Base-by-base conservation (phyloP, 2,888 invertebrate species). In the Trilocha varians region DNA sequence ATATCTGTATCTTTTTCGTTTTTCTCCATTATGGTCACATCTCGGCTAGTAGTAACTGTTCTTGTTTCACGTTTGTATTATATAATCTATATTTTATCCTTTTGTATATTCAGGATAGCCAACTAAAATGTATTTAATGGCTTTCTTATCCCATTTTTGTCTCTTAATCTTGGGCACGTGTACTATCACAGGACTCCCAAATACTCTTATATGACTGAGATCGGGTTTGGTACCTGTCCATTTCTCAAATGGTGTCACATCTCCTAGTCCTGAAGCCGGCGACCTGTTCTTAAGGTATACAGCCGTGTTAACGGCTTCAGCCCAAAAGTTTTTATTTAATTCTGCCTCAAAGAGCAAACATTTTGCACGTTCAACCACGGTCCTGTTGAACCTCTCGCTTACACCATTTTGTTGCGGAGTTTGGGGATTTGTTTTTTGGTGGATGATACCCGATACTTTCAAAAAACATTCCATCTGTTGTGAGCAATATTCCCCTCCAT, bases 61-160 rank as follows among this genome's bases (percentile, higher is more conserved):
- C 15, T 32, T 13, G 25, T 39, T n/a, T 38, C 15, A n/a, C n/a
- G n/a, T n/a, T n/a, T 25, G 44, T 17, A 32, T 48, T 36, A 32
- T 16, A 38, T n/a, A 48, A 16, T 36, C 44, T 41, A 16, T n/a
- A n/a, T n/a, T n/a, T n/a, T 43, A 48, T 5, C 47, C 45, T 34
- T 48, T 48, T 5, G 18, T 41, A 40, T 45, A 45, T 11, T 48
- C 43, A 13, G 41, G 34, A 17, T 46, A 46, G 3, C 46, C 40
- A 13, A 44, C 16, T 11, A 46, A 39, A 13, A 44, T 40, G 11
- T 37, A 32, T 34, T 47, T 34, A 2, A 9, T n/a, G n/a, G 44
- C 36, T 34, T 44, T 47, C n/a, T 36, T 33, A 32, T 46, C 41
- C 43, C 41, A 43, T 39, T 46, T 46, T 17, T 32, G 18, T 34